Evolutionary conservation across 1,140 invertebrate genomes (phyloP), one percentile per base, ranked within the genome.

Genomic region (Drosophila arawakana): DNA sequence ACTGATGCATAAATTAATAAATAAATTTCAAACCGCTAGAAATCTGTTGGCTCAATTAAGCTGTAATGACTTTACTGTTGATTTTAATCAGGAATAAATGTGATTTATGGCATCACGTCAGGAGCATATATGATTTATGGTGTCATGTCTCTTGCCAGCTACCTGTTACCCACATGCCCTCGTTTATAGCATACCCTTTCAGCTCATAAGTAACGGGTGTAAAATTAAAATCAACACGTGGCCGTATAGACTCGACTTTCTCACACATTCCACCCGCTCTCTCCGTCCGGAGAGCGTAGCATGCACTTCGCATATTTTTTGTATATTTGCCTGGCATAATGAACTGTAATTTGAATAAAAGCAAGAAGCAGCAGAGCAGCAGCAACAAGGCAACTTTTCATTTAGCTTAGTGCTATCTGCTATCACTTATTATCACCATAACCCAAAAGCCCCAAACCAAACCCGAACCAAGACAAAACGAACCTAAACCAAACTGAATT

Each of bases 341-440:
- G 79, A 86, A 73, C 78, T 78, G 83, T 89, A 88, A 88, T 88
- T 88, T 88, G 83, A 80, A 89, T 83, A 86, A 81, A 82, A 76
- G 67, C 78, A 75, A 30, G 25, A 30, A 30, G 25, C 25, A 30
- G 25, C 25, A 30, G 25, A 2, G 6, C 2, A 30, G 57, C 52
- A 59, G 10, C 52, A 62, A 37, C 37, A 8, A n/a, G 46, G 25
- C 65, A 76, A 73, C 77, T 88, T 88, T 86, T 86, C 82, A 86
- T 86, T 86, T 88, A 78, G 83, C 83, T 86, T 86, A 86, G 73
- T 86, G 83, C 79, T 79, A 63, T 30, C 18, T 50, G n/a, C 35
- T 55, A 59, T 78, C 57, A 59, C 74, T 72, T 68, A 78, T 85
- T 85, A 72, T 85, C 70, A 62, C 62, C 25, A 30, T 55, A 6